Conservation (phyloP, 2,113 vertebrate genomes). For the Corythornis cristatus region DNA sequence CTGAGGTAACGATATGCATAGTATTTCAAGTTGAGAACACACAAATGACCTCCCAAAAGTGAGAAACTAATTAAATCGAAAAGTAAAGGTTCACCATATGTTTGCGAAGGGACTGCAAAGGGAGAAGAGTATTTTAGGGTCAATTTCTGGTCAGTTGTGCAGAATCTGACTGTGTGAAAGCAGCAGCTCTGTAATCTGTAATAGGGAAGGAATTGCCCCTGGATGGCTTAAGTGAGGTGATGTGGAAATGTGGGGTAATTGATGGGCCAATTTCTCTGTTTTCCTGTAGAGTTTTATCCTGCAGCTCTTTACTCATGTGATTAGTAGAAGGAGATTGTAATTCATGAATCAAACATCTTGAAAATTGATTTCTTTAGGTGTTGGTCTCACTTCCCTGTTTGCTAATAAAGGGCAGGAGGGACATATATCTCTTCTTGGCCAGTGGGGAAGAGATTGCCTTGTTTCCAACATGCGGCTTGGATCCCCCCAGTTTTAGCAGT, state of each 20-base stretch:
- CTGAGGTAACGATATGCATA: not conserved
- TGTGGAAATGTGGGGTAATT: not conserved
- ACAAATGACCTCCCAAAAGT: not conserved
- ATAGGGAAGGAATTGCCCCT: not conserved
- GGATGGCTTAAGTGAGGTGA: not conserved
- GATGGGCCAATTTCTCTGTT: not conserved
- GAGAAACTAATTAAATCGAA: slow-evolving; percentile 36
- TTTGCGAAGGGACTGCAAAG: not conserved
- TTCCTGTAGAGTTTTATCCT: not conserved
- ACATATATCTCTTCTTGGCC: not conserved
- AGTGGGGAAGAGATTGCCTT: not conserved
- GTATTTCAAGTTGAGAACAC: not conserved
- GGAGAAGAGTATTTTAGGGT: not conserved
- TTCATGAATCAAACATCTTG: not conserved
- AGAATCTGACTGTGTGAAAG: not conserved
- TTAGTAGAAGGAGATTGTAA: not conserved
- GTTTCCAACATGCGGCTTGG: fast-evolving
- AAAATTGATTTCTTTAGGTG: not conserved
- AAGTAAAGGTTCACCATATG: not conserved
- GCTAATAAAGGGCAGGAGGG: not conserved
- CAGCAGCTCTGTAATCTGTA: not conserved
- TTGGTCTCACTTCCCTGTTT: not conserved
- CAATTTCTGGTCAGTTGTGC: not conserved
- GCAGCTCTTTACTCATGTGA: not conserved
- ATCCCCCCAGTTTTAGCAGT: not conserved